Evolutionary conservation across 2,797 vertebrate species (phyloP), one percentile per base, ranked within the genome.

Genomic region (Lindbergichthys nudifrons): DNA sequence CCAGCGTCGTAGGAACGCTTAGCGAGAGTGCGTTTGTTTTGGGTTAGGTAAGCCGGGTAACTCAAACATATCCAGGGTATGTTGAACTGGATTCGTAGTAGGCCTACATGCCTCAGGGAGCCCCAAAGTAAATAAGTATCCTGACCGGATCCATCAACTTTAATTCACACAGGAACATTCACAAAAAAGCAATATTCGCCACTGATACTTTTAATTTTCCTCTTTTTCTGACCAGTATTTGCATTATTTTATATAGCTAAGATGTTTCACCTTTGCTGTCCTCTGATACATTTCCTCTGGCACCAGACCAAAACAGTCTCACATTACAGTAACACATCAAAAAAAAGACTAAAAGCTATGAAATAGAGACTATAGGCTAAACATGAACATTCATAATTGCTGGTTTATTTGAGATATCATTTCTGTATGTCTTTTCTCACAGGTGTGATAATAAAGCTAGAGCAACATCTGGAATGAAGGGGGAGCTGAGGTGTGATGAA

Each of bases 241-340:
- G 30, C 5, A 30, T 30, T 30, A 30, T 30, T 30, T 30, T 30
- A 30, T 3, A 30, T 30, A 5, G 30, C 30, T 30, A 30, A 30
- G 5, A 30, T 30, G 30, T 30, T 5, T 30, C 30, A 30, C 30
- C 30, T 30, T 30, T 30, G 2, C 3, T 10, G 10, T 16, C 54
- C 47, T 64, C 59, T 42, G 18, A 43, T 39, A 41, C 23, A 66
- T 51, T 68, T 51, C 1, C 43, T 45, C 6, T 45, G 30, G 30
- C 3, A 30, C 5, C 2, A 14, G 16, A 30, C 50, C 79, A 43
- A 67, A 54, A 39, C n/a, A 50, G 26, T 54, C 43, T 52, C 47
- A 32, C 46, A 32, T 51, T 12, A 65, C 48, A 43, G 19, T 12
- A 30, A 3, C 56, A 73, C 45, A 75, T 6, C 50, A 30, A 30